phyloP scores from a whole-genome alignment of 2,113 vertebrate genomes.

The Meleagris gallopavo region DNA sequence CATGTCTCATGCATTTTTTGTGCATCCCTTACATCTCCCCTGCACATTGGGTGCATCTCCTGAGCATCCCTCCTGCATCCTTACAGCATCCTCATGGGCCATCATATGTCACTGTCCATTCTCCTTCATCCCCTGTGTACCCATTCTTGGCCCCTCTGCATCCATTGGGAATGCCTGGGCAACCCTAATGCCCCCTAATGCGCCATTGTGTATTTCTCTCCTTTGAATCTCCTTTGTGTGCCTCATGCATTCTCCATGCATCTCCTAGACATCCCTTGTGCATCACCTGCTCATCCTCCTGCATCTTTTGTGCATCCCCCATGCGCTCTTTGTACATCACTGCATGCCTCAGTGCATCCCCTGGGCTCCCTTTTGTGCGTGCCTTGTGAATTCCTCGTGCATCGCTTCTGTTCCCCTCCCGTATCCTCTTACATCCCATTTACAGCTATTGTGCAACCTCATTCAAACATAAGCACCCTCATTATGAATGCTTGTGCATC shows the following conservation, averaged over 20 bases:
- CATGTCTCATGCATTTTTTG: fast-evolving
- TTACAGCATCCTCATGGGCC: neutral
- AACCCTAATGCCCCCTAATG: fast-evolving
- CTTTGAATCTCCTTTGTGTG: neutral
- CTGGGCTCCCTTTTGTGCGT: neutral
- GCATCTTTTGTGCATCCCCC: too few species aligned
- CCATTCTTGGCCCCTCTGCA: neutral
- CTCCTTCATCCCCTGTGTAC: neutral
- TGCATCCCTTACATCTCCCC: neutral
- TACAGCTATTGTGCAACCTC: neutral
- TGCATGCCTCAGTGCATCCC: neutral
- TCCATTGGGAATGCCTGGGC: neutral
- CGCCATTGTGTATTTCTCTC: neutral
- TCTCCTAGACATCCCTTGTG: neutral
- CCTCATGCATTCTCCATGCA: fast-evolving
- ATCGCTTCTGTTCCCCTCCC: neutral
- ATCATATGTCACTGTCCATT: neutral
- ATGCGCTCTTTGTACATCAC: neutral
- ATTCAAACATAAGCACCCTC: fast-evolving
- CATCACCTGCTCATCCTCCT: neutral
- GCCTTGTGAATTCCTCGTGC: neutral
- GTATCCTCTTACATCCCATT: neutral
- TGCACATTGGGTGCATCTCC: neutral
- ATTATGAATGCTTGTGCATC: neutral
- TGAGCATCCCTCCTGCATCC: neutral